phyloP scores from a whole-genome alignment of 1,140 invertebrate species.

The Euschistus heros region DNA sequence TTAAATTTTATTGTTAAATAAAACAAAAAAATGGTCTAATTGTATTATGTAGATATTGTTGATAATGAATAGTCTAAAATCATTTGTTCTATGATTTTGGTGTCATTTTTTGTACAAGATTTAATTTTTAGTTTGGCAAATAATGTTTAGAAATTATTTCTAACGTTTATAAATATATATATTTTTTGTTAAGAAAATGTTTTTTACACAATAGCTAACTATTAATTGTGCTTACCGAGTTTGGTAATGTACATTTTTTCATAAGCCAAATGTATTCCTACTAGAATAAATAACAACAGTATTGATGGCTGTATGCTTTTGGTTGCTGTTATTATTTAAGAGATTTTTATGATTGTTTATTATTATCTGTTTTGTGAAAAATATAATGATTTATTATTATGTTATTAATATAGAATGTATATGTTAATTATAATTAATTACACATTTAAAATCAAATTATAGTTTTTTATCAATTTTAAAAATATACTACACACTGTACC shows the following conservation, averaged over 20 bases:
- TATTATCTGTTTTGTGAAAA: background rate
- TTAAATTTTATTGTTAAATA: conserved; percentile 5
- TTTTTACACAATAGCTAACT: background rate
- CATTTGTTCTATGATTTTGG: background rate
- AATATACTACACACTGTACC: conserved; percentile 3
- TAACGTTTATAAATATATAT: background rate
- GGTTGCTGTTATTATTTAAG: conserved; percentile 12
- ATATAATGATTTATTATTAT: background rate
- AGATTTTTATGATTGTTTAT: background rate
- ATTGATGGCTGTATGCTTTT: conserved; percentile 14
- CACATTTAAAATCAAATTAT: conserved; percentile 7
- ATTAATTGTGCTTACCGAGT: background rate
- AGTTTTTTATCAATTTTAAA: conserved; percentile 3
- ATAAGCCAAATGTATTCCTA: conserved; percentile 1
- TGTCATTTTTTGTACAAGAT: background rate
- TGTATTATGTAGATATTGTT: conserved; percentile 11
- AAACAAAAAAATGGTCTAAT: conserved; percentile 14
- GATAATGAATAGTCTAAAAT: conserved; percentile 13
- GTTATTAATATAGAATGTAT: background rate
- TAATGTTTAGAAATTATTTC: background rate
- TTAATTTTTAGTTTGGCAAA: background rate
- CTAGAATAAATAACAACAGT: conserved; percentile 6
- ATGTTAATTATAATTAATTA: background rate
- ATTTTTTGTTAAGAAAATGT: background rate
- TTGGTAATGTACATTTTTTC: background rate